phyloP scores from a whole-genome alignment of 2,888 invertebrate genomes.

The Ophion ventricosus region DNA sequence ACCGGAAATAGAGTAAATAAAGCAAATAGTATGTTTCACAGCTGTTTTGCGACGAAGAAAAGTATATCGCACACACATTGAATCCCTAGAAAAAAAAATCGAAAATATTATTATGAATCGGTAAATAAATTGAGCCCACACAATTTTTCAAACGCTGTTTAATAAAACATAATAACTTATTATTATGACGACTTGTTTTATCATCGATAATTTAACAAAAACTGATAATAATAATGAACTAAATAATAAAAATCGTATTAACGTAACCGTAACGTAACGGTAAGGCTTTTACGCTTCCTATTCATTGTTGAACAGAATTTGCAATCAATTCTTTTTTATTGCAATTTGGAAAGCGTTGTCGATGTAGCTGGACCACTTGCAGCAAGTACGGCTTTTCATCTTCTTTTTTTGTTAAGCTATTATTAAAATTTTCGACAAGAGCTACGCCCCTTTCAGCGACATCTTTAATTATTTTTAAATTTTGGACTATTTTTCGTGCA shows the following conservation, averaged over 20 bases:
- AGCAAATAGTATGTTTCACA: too few species aligned
- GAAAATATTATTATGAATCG: too few species aligned
- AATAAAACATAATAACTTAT: too few species aligned
- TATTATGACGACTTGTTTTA: conserved; percentile 2
- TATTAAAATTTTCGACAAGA: conserved; percentile 67
- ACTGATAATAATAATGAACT: not conserved
- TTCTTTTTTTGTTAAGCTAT: conserved; percentile 68
- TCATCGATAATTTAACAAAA: not conserved
- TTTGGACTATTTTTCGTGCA: conserved; percentile 37
- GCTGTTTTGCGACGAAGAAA: too few species aligned
- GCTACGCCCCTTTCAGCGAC: conserved; percentile 55
- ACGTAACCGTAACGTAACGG: conserved; percentile 9
- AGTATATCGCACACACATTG: too few species aligned
- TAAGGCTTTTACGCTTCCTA: conserved; percentile 15
- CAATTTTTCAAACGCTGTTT: too few species aligned
- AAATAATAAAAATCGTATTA: conserved; percentile 8
- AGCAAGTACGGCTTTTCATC: conserved; percentile 70
- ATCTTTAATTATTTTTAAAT: conserved; percentile 56
- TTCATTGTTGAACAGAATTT: conserved; percentile 7
- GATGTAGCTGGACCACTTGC: conserved; percentile 81
- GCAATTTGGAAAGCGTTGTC: conserved; percentile 35
- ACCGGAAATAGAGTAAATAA: too few species aligned
- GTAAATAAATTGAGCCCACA: too few species aligned
- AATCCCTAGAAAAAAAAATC: too few species aligned
- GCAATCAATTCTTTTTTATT: conserved; percentile 17